Base-by-base conservation (phyloP, 2,888 invertebrate species). In the Octodonta nipae region DNA sequence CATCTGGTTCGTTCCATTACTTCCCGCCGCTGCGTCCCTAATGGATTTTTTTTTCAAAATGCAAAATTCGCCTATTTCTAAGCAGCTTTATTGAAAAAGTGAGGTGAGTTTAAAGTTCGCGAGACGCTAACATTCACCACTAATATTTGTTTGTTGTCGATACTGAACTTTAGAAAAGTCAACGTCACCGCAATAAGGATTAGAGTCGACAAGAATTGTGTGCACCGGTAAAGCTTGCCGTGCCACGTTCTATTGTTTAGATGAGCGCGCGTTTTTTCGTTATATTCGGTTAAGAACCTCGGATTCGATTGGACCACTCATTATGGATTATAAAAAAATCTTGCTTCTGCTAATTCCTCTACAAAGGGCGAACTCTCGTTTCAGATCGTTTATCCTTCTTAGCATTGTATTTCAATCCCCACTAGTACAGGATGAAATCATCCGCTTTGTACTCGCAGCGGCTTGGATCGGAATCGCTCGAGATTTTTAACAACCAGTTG, bases 261-360 rank as follows among this genome's bases (percentile, higher is more conserved):
- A 49, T 46, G 48, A 47, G 40, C 49, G n/a, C n/a, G 45, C 40
- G 45, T 45, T 52, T 49, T 49, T 48, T 42, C 42, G 41, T 45
- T 39, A 38, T 42, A 37, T 35, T 41, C 37, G 33, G 33, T 34
- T 33, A 37, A 44, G 42, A 38, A 43, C 37, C 35, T 42, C 30
- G 39, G 42, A 45, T 47, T 45, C 40, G 28, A 38, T 39, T 46
- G 44, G 49, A 34, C 49, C 52, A 48, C 52, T 52, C 49, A 47
- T 51, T 49, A 44, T 33, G 44, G 49, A 50, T 52, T 50, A 47
- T 39, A 40, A 43, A 45, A 47, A 47, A 44, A 45, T 42, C 45
- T 42, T 43, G 39, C 44, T 41, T 41, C 34, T 40, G 34, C 38
- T 45, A 46, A 46, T 47, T 39, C 44, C 38, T 35, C 37, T 38